Evolutionary conservation across 2,888 invertebrate species (phyloP).

Genomic region (Callinectes sapidus): DNA sequence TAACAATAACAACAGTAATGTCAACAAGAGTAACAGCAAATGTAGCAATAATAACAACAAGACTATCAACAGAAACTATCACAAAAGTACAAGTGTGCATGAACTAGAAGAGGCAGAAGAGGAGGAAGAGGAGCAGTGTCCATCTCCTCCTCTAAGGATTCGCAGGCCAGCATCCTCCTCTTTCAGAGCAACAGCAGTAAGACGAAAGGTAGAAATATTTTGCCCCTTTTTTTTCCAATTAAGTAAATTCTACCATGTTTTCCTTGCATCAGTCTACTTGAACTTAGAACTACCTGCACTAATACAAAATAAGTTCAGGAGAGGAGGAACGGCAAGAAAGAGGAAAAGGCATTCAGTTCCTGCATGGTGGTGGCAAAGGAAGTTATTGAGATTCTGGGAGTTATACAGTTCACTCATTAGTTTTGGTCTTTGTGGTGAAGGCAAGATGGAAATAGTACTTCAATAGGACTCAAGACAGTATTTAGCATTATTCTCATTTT

Average conservation of each 20-base stretch:
- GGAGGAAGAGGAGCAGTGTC: constrained; percentile 36
- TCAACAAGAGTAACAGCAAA: neutral
- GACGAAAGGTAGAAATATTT: constrained; percentile 50
- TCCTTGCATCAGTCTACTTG: neutral
- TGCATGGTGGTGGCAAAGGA: neutral
- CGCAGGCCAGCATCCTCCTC: constrained; percentile 51
- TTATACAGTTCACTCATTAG: neutral
- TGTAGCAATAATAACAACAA: neutral
- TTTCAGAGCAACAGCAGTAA: constrained; percentile 41
- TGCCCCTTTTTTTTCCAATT: neutral
- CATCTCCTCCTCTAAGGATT: constrained; percentile 44
- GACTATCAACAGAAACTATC: neutral
- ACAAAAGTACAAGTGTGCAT: neutral
- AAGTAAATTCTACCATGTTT: neutral
- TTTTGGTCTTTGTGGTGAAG: neutral
- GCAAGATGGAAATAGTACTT: neutral
- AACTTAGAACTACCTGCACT: no score
- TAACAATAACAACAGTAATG: constrained; percentile 52
- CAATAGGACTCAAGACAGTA: neutral
- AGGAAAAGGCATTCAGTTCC: neutral
- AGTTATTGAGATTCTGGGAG: neutral
- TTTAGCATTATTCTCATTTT: neutral
- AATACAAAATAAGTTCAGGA: no score
- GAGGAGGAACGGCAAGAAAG: no score
- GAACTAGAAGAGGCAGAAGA: constrained; percentile 2